phyloP scores from a whole-genome alignment of 2,797 vertebrate species.

The Lagodon rhomboides region DNA sequence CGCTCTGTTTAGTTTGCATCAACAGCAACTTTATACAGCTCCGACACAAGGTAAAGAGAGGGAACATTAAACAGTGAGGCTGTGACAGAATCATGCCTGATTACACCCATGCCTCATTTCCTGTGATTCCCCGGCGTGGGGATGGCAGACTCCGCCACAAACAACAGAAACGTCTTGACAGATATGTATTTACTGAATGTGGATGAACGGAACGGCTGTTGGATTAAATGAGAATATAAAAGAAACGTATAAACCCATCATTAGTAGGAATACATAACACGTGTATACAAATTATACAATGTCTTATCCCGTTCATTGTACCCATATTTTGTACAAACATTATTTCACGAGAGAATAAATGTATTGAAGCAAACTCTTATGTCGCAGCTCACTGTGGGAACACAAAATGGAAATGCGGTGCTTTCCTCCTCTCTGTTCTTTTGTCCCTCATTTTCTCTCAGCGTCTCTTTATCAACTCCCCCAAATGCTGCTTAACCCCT shows the following conservation, averaged over 20 bases:
- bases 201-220: not conserved
- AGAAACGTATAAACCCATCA: not conserved
- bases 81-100: not conserved
- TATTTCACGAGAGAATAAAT: not conserved
- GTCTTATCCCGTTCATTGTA: not conserved
- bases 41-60: not conserved
- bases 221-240: not conserved
- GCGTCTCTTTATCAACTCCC: conserved; percentile 26
- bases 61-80: not conserved
- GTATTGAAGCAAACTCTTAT: not conserved
- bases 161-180: not conserved
- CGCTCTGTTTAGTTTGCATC: no score
- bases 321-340: not conserved
- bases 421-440: conserved; percentile 22
- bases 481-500: conserved; percentile 17
- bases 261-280: not conserved
- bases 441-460: conserved; percentile 19
- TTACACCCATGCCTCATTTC: conserved; percentile 11
- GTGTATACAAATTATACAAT: not conserved
- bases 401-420: not conserved
- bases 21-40: no score
- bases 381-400: not conserved
- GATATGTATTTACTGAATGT: conserved; percentile 5
- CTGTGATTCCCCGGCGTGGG: not conserved
- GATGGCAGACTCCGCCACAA: not conserved